A percentile compares a stretch with the other conserved stretches of the same genome.
phyloP scores from a whole-genome alignment of 2,797 vertebrate genomes.

The Pipistrellus pygmaeus region DNA sequence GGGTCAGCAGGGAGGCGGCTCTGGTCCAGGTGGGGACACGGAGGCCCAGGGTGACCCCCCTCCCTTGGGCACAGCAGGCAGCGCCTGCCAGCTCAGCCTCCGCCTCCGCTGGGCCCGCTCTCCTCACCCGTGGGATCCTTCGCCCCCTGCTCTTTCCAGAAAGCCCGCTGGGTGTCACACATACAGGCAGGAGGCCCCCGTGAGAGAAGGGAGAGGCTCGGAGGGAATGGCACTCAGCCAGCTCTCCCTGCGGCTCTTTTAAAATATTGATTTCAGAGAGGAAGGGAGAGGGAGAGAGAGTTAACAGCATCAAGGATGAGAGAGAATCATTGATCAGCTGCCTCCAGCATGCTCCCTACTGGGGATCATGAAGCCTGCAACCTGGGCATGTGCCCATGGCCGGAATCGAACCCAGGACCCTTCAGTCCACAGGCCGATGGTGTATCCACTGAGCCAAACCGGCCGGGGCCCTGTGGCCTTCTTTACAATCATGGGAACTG shows the following conservation, averaged over 20 bases:
- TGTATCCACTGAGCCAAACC: no score
- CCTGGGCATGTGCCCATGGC: no score
- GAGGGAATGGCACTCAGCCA: neutral
- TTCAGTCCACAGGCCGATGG: no score
- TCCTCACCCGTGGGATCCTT: neutral
- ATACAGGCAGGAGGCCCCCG: neutral
- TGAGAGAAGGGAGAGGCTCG: neutral
- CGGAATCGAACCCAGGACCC: no score
- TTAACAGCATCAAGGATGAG: no score
- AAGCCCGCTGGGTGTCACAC: neutral
- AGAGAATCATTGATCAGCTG: no score
- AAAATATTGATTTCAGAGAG: no score
- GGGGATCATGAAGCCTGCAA: no score
- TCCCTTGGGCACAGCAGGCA: neutral
- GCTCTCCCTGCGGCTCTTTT: neutral
- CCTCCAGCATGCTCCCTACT: no score
- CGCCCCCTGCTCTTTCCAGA: constrained; percentile 41
- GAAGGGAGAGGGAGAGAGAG: no score
- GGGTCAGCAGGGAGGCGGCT: neutral
- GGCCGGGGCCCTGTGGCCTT: neutral
- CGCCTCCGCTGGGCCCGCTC: neutral
- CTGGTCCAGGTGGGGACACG: neutral
- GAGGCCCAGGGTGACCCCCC: neutral
- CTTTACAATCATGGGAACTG: neutral
- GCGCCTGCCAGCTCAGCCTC: neutral